phyloP scores from a whole-genome alignment of 2,797 vertebrate genomes.

The Fistularia tabacaria region DNA sequence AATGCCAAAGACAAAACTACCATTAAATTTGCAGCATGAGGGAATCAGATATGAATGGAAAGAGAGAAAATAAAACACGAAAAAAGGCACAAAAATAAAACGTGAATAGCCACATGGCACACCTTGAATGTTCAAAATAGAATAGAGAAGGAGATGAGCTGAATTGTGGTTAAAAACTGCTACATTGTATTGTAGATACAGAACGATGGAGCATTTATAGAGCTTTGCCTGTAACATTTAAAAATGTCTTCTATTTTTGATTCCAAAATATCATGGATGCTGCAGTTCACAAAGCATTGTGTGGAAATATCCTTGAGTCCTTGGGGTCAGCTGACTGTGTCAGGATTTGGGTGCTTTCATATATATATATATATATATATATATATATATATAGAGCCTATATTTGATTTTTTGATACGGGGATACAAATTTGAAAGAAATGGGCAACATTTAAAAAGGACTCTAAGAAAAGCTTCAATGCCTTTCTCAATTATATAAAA shows the following conservation, averaged over 20 bases:
- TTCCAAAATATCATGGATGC: conserved; percentile 1
- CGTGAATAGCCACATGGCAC: conserved; percentile 17
- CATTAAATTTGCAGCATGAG: conserved; percentile 58
- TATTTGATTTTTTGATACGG: too few species aligned
- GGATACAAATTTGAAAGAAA: too few species aligned
- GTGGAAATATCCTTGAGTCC: too few species aligned
- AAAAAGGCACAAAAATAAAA: conserved; percentile 17
- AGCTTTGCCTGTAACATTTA: conserved; percentile 44
- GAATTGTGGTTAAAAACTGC: conserved; percentile 29
- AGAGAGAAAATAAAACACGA: conserved; percentile 33
- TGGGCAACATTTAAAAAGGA: too few species aligned
- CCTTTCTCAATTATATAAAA: too few species aligned
- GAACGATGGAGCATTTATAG: conserved; percentile 42
- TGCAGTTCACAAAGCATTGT: not conserved
- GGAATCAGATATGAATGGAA: conserved; percentile 6
- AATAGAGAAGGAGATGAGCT: conserved; percentile 21
- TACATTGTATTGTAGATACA: conserved; percentile 47
- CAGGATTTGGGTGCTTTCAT: too few species aligned
- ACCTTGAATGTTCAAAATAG: conserved; percentile 14
- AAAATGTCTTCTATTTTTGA: conserved; percentile 56
- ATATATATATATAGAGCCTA: too few species aligned
- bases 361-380: too few species aligned
- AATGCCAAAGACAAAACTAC: conserved; percentile 52
- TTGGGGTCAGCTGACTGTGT: too few species aligned
- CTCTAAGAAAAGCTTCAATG: too few species aligned